Base-by-base conservation (phyloP, 2,113 vertebrate genomes). In the Indicator indicator region DNA sequence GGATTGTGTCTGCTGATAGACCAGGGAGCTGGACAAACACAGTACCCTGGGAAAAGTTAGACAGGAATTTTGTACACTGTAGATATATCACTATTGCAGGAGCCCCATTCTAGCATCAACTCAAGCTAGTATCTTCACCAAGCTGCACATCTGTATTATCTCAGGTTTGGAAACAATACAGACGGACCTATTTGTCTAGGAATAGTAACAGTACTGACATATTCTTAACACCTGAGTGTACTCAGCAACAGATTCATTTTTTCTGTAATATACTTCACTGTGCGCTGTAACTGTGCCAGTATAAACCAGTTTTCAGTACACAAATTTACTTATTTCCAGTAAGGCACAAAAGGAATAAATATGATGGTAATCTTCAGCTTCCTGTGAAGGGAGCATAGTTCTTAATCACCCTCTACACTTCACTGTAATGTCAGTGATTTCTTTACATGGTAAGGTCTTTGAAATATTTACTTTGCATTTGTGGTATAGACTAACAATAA, bases 381-480 rank as follows among this genome's bases (percentile, higher is more conserved):
- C 60, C 48, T 76, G 59, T 80, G 52, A 93, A 68, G 24, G 30
- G 36, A 40, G 27, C 36, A 62, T 3, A 67, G 68, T 4, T 89
- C 77, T 90, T 72, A 54, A 90, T 65, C 74, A 83, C 33, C 38
- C 60, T 83, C 91, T 82, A 80, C 1, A 38, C 60, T 68, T 89
- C 56, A 70, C 27, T 67, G 59, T 23, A 70, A 86, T 52, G 79
- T 87, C 42, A 77, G 46, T 44, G 40, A 91, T 58, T 95, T 91
- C 87, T 89, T 88, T 93, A 96, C 87, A 95, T 83, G 79, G 94
- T 36, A 92, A 95, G 17, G 85, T 44, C 88, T 89, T 74, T 12
- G 15, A 89, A 94, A 89, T 64, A 80, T 73, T 91, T 74, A 78
- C 32, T 92, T 88, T 93, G 59, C 48, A 59, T 89, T 91, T 95